A percentile compares a stretch with the other conserved stretches of the same genome.
Evolutionary conservation across 2,113 vertebrate species (phyloP).

Genomic region (Macaca fascicularis): T2T-MFA8v1.1 NC_088380.1:34001501-34002000

Average conservation of each 20-base stretch:
- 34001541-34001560: neutral
- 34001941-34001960: neutral
- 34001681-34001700: neutral
- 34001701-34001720: neutral
- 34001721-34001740: neutral
- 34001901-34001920: neutral
- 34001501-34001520: no score
- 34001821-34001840: neutral
- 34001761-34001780: neutral
- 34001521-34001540: neutral
- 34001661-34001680: neutral
- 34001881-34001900: neutral
- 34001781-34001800: neutral
- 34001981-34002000: neutral
- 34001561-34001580: neutral
- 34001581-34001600: neutral
- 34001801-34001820: neutral
- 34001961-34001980: neutral
- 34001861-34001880: neutral
- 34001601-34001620: neutral
- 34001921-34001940: neutral
- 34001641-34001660: neutral
- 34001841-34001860: neutral
- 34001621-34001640: neutral
- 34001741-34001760: neutral